Conservation (phyloP, 2,113 vertebrate genomes). For the Phocoena sinus region DNA sequence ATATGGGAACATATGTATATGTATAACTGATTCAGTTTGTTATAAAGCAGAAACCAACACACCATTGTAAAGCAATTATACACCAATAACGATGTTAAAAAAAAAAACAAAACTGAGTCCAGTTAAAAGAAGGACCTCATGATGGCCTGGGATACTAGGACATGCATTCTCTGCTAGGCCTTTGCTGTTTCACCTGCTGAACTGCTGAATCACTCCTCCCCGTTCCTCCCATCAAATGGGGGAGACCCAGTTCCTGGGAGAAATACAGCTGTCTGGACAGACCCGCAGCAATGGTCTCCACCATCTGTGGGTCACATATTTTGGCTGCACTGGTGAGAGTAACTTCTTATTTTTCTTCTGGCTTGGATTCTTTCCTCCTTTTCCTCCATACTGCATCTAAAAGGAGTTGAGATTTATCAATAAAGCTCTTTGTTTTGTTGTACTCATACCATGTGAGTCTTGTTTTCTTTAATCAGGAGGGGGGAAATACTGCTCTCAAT, state of each 20-base stretch:
- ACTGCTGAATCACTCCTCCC: background rate
- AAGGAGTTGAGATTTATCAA: background rate
- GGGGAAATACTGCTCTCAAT: background rate
- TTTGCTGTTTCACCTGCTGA: background rate
- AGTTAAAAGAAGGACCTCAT: background rate
- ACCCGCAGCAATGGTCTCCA: fast-evolving
- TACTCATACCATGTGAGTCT: background rate
- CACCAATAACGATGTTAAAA: no score
- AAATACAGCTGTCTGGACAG: background rate
- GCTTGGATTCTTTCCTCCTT: background rate
- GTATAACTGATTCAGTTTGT: no score
- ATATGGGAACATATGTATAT: no score
- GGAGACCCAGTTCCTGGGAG: background rate
- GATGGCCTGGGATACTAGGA: background rate
- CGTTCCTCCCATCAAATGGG: fast-evolving
- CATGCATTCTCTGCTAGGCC: background rate
- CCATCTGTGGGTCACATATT: fast-evolving
- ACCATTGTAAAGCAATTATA: no score
- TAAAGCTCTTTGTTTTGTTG: background rate
- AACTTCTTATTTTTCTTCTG: background rate
- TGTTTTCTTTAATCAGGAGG: background rate
- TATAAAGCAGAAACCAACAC: no score
- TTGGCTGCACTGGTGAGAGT: background rate
- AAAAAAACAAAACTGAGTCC: background rate
- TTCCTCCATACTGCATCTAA: background rate